A percentile compares a stretch with the other conserved stretches of the same genome.
Conservation (phyloP, 2,797 vertebrate genomes). For the Enteromius radiatus region DNA sequence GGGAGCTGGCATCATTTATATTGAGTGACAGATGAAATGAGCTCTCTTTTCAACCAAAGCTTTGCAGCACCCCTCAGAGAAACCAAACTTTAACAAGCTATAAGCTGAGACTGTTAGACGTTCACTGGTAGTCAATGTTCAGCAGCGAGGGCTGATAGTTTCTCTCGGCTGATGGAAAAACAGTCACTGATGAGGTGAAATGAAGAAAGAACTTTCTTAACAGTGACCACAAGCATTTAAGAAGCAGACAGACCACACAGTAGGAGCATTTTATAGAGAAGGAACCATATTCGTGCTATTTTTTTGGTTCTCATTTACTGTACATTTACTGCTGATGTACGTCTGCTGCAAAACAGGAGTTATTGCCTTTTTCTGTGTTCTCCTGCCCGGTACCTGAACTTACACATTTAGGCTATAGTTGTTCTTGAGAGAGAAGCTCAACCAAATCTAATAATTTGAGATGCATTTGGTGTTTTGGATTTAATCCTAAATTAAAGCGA, state of each 20-base stretch:
- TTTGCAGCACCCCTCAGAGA: constrained; percentile 30
- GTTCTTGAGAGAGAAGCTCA: constrained; percentile 10
- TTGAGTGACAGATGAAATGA: constrained; percentile 59
- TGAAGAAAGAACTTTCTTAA: constrained; percentile 63
- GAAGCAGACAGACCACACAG: constrained; percentile 63
- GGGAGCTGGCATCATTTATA: constrained; percentile 55
- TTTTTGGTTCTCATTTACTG: constrained; percentile 60
- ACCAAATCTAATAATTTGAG: constrained; percentile 71
- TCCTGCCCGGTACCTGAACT: constrained; percentile 14
- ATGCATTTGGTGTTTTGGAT: constrained; percentile 62
- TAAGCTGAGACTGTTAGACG: constrained; percentile 50
- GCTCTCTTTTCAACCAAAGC: constrained; percentile 53
- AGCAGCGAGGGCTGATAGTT: constrained; percentile 49
- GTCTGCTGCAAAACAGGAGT: not conserved
- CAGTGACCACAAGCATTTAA: constrained; percentile 65
- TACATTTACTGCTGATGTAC: constrained; percentile 54
- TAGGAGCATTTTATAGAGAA: constrained; percentile 50
- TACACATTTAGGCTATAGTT: constrained; percentile 26
- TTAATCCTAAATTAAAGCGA: constrained; percentile 51
- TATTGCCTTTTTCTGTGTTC: constrained; percentile 18
- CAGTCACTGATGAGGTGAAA: constrained; percentile 66
- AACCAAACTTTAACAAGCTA: constrained; percentile 60
- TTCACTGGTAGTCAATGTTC: constrained; percentile 48
- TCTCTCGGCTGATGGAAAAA: constrained; percentile 64
- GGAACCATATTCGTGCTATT: constrained; percentile 29